These are phyloP conservation scores for Pyrgilauda ruficollis DNA, from an alignment of 2,113 vertebrate species.

Conservation along the genomic window DNA sequence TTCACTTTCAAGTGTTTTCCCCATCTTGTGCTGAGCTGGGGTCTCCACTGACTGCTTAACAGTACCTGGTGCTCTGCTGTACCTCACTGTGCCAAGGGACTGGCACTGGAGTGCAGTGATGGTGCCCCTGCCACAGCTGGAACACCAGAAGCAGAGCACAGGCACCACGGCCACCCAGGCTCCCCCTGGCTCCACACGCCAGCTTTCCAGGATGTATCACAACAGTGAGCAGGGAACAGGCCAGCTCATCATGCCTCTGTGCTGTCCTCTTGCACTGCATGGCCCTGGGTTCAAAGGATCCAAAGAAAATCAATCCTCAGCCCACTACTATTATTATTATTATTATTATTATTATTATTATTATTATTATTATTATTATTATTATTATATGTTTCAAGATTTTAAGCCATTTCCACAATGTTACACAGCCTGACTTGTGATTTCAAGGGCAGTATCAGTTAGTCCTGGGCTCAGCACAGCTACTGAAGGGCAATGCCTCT, in stretches of 20 bases:
- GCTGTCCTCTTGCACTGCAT: not conserved
- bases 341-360: too few relatives aligned
- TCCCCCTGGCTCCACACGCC: not conserved
- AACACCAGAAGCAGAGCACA: rapidly evolving
- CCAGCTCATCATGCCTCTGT: not conserved
- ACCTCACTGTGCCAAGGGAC: not conserved
- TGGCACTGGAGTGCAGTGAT: not conserved
- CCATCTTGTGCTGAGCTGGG: not conserved
- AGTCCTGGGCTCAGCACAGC: not conserved
- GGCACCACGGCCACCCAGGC: rapidly evolving
- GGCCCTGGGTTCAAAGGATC: not conserved
- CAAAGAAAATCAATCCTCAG: not conserved
- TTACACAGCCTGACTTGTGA: not conserved
- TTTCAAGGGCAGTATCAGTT: not conserved
- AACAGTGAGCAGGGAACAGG: not conserved
- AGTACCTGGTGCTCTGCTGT: not conserved
- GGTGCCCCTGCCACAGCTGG: rapidly evolving
- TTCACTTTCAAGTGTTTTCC: not conserved
- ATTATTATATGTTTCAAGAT: not conserved
- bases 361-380: too few relatives aligned
- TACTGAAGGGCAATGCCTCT: not conserved
- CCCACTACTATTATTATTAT: too few relatives aligned
- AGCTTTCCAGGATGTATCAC: not conserved
- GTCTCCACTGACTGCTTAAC: not conserved
- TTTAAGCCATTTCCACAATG: not conserved